Evolutionary conservation across 2,797 vertebrate species (phyloP).

Genomic region (Onychomys arenicola): DNA sequence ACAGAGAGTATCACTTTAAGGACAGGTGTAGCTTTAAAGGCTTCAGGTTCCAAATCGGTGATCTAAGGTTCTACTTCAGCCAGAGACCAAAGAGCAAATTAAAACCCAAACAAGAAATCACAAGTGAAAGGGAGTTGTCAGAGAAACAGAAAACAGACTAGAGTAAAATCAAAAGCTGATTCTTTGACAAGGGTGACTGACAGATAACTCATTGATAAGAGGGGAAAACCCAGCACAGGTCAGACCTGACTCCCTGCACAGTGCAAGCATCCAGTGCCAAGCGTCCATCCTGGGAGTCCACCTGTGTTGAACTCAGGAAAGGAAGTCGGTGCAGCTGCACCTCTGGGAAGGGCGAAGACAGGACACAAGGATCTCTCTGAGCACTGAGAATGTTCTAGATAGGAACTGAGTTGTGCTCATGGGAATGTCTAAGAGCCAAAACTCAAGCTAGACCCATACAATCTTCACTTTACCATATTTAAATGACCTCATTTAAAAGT

Average conservation of each 20-base stretch:
- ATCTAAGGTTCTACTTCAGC: neutral
- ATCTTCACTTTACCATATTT: neutral
- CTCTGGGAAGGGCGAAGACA: neutral
- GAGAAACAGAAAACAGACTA: neutral
- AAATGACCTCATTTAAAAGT: neutral
- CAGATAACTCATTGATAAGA: neutral
- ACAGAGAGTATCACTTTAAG: neutral
- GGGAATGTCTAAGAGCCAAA: neutral
- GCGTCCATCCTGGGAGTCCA: neutral
- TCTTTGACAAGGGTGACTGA: neutral
- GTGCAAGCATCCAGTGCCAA: neutral
- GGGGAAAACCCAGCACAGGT: neutral
- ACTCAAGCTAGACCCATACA: neutral
- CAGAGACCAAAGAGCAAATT: conserved; percentile 23
- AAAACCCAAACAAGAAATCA: neutral
- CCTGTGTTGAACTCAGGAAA: neutral
- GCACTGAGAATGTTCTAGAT: neutral
- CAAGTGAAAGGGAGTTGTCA: neutral
- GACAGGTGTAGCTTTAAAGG: conserved; percentile 9
- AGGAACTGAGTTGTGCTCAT: neutral
- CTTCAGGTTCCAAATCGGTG: neutral
- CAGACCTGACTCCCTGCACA: neutral
- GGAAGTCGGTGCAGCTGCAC: neutral
- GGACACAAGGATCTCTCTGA: neutral
- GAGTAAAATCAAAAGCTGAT: neutral